A percentile compares a stretch with the other conserved stretches of the same genome.
phyloP scores from a whole-genome alignment of 1,140 invertebrate species.

The Sinonovacula constricta region DNA sequence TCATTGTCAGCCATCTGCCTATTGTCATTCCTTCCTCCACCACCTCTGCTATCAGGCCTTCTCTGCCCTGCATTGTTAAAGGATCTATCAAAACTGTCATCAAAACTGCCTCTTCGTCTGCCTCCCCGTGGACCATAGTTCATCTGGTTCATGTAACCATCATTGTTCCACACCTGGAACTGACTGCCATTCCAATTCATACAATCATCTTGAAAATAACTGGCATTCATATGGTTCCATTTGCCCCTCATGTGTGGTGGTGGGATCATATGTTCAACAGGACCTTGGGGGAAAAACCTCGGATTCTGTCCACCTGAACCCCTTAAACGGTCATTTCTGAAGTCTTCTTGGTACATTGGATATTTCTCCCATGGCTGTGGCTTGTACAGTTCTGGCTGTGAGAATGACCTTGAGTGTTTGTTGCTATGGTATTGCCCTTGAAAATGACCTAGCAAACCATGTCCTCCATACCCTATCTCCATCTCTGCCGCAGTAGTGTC shows the following conservation, averaged over 20 bases:
- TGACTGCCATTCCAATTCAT: constrained; percentile 36
- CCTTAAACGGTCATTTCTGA: no score
- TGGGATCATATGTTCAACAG: no score
- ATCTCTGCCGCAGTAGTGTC: not conserved
- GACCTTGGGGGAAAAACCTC: no score
- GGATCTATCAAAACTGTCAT: constrained; percentile 15
- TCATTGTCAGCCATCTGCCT: not conserved
- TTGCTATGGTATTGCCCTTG: not conserved
- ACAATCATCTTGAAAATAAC: not conserved
- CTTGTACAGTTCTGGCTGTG: constrained; percentile 10
- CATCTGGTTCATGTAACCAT: not conserved
- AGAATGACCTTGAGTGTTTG: constrained; percentile 34
- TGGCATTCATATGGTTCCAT: no score
- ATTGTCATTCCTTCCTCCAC: not conserved
- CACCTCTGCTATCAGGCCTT: not conserved
- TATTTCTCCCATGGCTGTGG: no score
- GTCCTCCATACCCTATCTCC: constrained; percentile 5
- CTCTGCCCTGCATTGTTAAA: not conserved
- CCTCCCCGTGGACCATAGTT: no score
- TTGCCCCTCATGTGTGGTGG: no score
- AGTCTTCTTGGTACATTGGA: no score
- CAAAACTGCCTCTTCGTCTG: constrained; percentile 43
- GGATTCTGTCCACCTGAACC: no score
- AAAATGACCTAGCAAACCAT: not conserved
- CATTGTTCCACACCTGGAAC: not conserved